Conservation (phyloP, 2,888 invertebrate genomes). For the Prosopocoilus inquinatus region DNA sequence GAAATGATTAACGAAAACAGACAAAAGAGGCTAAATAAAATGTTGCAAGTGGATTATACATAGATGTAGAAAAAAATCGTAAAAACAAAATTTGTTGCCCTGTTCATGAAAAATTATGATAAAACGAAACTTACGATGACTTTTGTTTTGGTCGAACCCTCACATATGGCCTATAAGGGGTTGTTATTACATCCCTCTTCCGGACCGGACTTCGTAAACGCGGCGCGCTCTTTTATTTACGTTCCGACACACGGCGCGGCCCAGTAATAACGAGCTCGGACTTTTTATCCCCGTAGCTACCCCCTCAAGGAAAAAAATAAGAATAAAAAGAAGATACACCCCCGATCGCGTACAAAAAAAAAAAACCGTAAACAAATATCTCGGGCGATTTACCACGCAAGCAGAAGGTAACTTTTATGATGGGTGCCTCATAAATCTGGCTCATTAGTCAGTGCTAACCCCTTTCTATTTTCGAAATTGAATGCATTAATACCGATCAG, state of each 20-base stretch:
- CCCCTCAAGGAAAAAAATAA: conserved; percentile 18
- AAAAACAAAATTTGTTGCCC: too few relatives aligned
- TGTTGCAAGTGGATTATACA: too few relatives aligned
- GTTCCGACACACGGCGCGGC: conserved; percentile 32
- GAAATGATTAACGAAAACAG: too few relatives aligned
- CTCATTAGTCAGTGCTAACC: conserved; percentile 17
- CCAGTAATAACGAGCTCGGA: conserved; percentile 28
- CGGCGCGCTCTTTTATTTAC: conserved; percentile 37
- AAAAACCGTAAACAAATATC: conserved; percentile 10
- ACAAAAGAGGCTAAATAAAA: too few relatives aligned
- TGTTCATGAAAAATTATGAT: conserved; percentile 12
- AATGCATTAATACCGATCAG: conserved; percentile 14
- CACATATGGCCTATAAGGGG: conserved; percentile 45
- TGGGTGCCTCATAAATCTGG: conserved; percentile 4
- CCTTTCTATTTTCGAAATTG: conserved; percentile 5
- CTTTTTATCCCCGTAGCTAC: conserved; percentile 27
- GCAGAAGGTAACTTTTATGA: conserved; percentile 13
- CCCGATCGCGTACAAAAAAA: conserved; percentile 25
- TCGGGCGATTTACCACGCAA: conserved; percentile 16
- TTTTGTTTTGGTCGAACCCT: conserved; percentile 34
- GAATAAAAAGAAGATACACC: conserved; percentile 25
- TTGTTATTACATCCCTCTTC: conserved; percentile 46
- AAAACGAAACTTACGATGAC: conserved; percentile 20
- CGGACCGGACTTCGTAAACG: conserved; percentile 35
- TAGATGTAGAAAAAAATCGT: too few relatives aligned